Evolutionary conservation across 2,113 vertebrate genomes (phyloP).

Genomic region (Pedionomus torquatus): DNA sequence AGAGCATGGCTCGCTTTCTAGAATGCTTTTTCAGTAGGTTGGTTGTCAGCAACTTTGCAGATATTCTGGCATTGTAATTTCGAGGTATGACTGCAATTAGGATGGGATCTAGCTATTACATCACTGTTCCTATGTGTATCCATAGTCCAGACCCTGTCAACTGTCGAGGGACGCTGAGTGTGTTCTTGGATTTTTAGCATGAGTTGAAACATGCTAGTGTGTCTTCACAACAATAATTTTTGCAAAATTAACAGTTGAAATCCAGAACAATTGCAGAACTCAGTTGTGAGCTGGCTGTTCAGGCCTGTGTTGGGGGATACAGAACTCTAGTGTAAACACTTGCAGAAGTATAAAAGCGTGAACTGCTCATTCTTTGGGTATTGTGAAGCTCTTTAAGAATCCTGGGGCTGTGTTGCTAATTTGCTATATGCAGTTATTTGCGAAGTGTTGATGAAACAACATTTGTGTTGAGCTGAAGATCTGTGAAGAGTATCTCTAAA

Average conservation of each 20-base stretch:
- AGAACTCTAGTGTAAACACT: background rate
- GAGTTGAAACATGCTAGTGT: background rate
- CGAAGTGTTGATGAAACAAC: background rate
- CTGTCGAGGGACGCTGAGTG: background rate
- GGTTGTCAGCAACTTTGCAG: background rate
- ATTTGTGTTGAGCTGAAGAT: background rate
- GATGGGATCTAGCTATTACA: background rate
- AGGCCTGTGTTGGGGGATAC: no score
- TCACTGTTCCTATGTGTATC: fast-evolving
- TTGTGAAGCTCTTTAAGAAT: background rate
- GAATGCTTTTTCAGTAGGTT: background rate
- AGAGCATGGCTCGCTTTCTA: fast-evolving
- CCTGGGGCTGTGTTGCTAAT: background rate
- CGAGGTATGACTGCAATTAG: background rate
- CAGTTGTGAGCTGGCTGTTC: background rate
- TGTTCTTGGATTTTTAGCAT: background rate
- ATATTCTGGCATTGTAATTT: background rate
- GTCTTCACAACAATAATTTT: background rate
- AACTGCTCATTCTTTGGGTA: background rate
- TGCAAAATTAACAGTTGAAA: background rate
- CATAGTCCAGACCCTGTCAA: background rate
- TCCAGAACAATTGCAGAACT: background rate
- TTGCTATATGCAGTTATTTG: background rate
- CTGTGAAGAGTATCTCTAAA: background rate
- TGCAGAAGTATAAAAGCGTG: background rate